Evolutionary conservation across 2,113 vertebrate genomes (phyloP).

Genomic region (Bucco capensis): DNA sequence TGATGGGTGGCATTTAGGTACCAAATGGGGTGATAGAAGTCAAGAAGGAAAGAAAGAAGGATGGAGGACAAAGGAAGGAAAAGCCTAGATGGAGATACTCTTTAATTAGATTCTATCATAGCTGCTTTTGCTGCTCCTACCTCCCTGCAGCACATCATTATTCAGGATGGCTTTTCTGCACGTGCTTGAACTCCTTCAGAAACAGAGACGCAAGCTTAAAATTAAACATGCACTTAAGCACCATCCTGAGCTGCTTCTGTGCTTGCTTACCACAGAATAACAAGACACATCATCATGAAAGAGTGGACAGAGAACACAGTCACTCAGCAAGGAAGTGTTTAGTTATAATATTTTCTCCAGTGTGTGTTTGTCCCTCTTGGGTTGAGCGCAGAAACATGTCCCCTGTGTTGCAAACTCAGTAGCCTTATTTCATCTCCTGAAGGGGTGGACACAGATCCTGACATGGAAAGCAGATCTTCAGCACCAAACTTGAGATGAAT

Average conservation of each 20-base stretch:
- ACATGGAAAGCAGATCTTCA: neutral
- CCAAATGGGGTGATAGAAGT: neutral
- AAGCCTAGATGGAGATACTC: neutral
- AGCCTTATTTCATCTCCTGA: neutral
- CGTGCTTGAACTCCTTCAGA: neutral
- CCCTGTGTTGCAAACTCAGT: neutral
- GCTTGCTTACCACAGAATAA: neutral
- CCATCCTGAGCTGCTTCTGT: neutral
- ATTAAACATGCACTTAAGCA: neutral
- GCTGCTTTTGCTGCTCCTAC: neutral
- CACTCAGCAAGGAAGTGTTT: neutral
- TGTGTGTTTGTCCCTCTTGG: neutral
- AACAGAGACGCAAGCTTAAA: neutral
- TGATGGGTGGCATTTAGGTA: neutral
- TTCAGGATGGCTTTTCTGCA: neutral
- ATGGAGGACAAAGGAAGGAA: neutral
- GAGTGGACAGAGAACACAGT: neutral
- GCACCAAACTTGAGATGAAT: neutral
- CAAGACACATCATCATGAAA: accelerated
- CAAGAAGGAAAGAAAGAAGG: neutral
- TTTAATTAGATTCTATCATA: neutral
- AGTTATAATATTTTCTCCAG: neutral
- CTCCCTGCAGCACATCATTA: accelerated
- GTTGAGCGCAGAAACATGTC: neutral
- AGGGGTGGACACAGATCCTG: neutral